Evolutionary conservation across 2,797 vertebrate genomes (phyloP).

Genomic region (Echeneis naucrates): DNA sequence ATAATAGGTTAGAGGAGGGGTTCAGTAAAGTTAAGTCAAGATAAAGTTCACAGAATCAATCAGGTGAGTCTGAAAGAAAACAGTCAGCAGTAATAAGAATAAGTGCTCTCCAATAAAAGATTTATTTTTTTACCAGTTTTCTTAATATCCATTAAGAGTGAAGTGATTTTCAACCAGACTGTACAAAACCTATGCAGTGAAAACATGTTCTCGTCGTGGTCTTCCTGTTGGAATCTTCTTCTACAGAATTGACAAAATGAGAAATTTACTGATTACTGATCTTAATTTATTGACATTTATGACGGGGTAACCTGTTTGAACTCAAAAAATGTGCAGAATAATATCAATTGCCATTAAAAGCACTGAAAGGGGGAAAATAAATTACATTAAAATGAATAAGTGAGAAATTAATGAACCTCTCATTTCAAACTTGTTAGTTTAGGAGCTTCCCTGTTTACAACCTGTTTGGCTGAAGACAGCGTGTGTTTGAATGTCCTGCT

Average conservation of each 20-base stretch:
- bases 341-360: background rate
- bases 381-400: background rate
- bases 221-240: background rate
- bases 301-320: background rate
- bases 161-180: background rate
- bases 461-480: constrained; percentile 29
- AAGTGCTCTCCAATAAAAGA: background rate
- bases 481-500: constrained; percentile 10
- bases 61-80: background rate
- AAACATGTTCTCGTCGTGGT: background rate
- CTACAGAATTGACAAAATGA: background rate
- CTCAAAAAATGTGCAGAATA: background rate
- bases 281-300: no score
- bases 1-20: background rate
- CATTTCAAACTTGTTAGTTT: background rate
- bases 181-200: background rate
- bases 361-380: background rate
- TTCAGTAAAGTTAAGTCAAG: background rate
- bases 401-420: background rate
- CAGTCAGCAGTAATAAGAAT: background rate
- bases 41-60: background rate
- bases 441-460: background rate
- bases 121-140: no score
- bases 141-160: no score
- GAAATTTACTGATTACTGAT: no score